Conservation (phyloP, 1,140 invertebrate genomes). For the Eueides isabella region DNA sequence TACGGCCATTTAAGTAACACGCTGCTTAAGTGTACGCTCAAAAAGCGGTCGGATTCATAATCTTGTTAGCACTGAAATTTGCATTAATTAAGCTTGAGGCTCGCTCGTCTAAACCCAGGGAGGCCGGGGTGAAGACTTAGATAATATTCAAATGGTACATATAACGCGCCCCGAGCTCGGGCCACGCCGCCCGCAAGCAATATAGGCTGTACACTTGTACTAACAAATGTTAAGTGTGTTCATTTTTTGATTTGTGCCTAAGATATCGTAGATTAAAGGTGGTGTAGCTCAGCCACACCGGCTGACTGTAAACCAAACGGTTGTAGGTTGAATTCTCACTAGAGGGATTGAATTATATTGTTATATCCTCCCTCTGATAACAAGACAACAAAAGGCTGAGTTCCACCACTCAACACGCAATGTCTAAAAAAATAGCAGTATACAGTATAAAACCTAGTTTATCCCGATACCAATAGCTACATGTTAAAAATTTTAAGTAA, state of each 20-base stretch:
- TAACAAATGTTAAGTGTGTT: slow-evolving; percentile 25
- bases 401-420: no score
- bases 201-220: slow-evolving; percentile 62
- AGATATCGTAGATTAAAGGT: no score
- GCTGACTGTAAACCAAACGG: no score
- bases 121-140: slow-evolving; percentile 49
- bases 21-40: slow-evolving; percentile 63
- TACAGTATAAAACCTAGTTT: no score
- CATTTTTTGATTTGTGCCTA: not conserved
- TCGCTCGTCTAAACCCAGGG: slow-evolving; percentile 65
- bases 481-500: no score
- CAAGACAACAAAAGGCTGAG: no score
- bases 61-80: slow-evolving; percentile 82
- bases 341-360: no score
- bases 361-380: no score
- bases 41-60: slow-evolving; percentile 79
- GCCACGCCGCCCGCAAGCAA: slow-evolving; percentile 72
- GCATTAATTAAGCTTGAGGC: slow-evolving; percentile 80
- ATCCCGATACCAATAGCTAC: no score
- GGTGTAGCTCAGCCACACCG: no score
- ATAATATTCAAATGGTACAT: slow-evolving; percentile 83
- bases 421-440: no score
- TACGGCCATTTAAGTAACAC: slow-evolving; percentile 64
- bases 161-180: slow-evolving; percentile 67
- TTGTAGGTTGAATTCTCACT: no score